These are phyloP conservation scores for Parotocinclus haroldoi DNA, from an alignment of 2,797 vertebrate species.

Conservation along the genomic window DNA sequence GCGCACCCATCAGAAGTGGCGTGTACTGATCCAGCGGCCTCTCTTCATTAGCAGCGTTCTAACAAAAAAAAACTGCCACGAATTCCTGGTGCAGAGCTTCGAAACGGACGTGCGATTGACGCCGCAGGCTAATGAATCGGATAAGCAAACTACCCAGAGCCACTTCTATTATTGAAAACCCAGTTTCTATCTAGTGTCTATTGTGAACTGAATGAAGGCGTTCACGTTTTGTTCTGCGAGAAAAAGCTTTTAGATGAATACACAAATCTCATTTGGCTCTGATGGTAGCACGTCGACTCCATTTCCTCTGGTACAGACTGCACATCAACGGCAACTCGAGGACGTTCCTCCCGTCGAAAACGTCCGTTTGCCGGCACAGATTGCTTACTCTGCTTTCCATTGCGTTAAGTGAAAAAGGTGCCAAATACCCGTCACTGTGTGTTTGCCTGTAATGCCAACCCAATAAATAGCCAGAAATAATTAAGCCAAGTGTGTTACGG, in stretches of 20 bases:
- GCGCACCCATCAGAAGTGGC: not conserved
- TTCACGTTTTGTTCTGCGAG: no score
- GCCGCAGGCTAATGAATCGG: no score
- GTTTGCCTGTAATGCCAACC: not conserved
- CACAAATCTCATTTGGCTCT: no score
- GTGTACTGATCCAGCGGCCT: not conserved
- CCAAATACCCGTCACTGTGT: slow-evolving; percentile 32
- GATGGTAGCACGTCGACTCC: not conserved
- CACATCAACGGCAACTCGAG: slow-evolving; percentile 19
- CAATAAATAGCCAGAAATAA: slow-evolving; percentile 1
- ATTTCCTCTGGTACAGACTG: slow-evolving; percentile 42
- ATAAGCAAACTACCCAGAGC: no score
- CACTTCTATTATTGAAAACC: no score
- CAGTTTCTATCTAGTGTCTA: no score
- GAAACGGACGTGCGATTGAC: no score
- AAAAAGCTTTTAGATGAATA: no score
- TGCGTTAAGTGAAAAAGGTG: slow-evolving; percentile 32
- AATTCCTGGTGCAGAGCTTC: not conserved
- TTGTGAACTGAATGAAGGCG: no score
- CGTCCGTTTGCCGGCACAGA: slow-evolving; percentile 34
- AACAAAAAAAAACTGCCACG: slow-evolving; percentile 17
- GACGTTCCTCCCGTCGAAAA: slow-evolving; percentile 42
- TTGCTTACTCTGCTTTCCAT: slow-evolving; percentile 51
- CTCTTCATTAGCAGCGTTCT: slow-evolving; percentile 22
- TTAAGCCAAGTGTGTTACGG: not conserved